Evolutionary conservation across 2,888 invertebrate species (phyloP), one percentile per base, ranked within the genome.

Genomic region (Monopis laevigella): DNA sequence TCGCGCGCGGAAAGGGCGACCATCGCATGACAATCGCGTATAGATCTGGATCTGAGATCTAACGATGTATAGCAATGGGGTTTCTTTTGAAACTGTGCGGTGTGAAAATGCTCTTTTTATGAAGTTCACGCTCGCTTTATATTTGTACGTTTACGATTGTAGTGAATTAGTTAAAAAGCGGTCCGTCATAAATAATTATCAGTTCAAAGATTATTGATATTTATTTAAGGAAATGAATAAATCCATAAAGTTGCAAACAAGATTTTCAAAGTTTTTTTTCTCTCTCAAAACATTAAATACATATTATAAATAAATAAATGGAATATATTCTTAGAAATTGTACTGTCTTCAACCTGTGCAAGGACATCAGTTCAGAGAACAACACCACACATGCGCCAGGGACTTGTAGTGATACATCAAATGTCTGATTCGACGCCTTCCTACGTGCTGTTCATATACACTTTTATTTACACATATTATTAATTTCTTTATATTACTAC

Each of bases 381-480:
- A 21, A 52, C 58, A 48, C 47, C 45, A 53, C 52, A 54, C 48
- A 36, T 62, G 57, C 61, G 71, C 73, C 71, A 67, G 65, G 64
- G 62, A 57, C 59, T 60, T 73, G 75, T 74, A 58, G 62, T 59
- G 19, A 75, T 75, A 71, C 72, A 74, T 77, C 77, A 68, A 59
- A 52, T 59, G 74, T 72, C 73, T 54, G 52, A 50, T 2, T 59
- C 57, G 55, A 61, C 68, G 60, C 67, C 67, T 61, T 62, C 62
- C 55, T 51, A 52, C 50, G 11, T n/a, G n/a, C n/a, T n/a, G n/a
- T n/a, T n/a, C n/a, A n/a, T n/a, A n/a, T n/a, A n/a, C n/a, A n/a
- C n/a, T n/a, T n/a, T n/a, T n/a, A n/a, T n/a, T n/a, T n/a, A n/a
- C n/a, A n/a, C n/a, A n/a, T n/a, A n/a, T n/a, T n/a, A n/a, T n/a